A percentile compares a stretch with the other conserved stretches of the same genome.
These are phyloP conservation scores for Gonatopus flavifemur DNA, from an alignment of 1,140 invertebrate genomes.

Conservation along the genomic window DNA sequence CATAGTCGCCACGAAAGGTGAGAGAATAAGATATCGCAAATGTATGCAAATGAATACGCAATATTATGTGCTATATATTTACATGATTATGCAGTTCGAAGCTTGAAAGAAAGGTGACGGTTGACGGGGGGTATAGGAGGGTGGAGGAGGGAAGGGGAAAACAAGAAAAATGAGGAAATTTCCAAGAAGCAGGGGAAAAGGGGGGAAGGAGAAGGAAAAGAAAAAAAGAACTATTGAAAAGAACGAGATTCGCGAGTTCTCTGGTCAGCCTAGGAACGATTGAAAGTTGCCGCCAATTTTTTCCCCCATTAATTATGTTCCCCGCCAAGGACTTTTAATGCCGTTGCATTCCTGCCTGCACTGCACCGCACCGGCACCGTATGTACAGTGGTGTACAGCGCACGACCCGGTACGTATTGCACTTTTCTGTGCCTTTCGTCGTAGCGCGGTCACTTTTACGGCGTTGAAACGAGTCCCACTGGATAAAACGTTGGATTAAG, in stretches of 20 bases:
- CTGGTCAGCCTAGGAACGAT: slow-evolving; percentile 26
- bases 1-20: too few relatives aligned
- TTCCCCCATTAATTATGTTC: slow-evolving; percentile 40
- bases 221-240: slow-evolving; percentile 11
- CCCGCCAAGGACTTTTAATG: slow-evolving; percentile 35
- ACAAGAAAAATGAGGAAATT: too few relatives aligned
- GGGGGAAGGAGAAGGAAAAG: slow-evolving; percentile 11
- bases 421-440: too few relatives aligned
- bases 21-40: too few relatives aligned
- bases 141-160: too few relatives aligned
- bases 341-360: slow-evolving; percentile 31
- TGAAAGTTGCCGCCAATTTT: slow-evolving; percentile 40
- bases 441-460: too few relatives aligned
- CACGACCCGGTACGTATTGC: slow-evolving; percentile 2
- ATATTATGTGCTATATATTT: not conserved
- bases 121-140: too few relatives aligned
- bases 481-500: too few relatives aligned
- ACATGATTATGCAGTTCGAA: not conserved
- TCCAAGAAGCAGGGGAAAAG: too few relatives aligned
- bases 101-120: not conserved
- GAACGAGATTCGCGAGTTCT: slow-evolving; percentile 12
- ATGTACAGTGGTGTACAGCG: too few relatives aligned
- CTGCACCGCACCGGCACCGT: too few relatives aligned
- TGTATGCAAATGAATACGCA: not conserved
- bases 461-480: too few relatives aligned